Percentiles rank a stretch among this genome's conserved stretches.
phyloP scores from a whole-genome alignment of 2,113 vertebrate genomes.

The Eurypyga helias region DNA sequence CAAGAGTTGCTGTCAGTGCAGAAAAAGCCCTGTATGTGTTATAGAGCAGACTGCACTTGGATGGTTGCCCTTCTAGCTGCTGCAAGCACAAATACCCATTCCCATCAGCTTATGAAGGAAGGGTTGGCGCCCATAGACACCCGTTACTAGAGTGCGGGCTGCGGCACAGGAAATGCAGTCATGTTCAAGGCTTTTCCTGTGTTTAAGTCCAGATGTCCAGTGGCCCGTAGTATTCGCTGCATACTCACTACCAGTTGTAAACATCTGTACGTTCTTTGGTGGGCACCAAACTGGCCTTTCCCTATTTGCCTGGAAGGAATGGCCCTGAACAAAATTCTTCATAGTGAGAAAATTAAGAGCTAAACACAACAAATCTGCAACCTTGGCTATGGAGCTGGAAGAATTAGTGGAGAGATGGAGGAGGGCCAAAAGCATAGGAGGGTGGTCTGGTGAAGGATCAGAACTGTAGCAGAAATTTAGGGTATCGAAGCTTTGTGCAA shows the following conservation, averaged over 20 bases:
- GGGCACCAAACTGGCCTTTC: background rate
- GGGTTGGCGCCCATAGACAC: background rate
- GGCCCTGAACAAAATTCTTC: background rate
- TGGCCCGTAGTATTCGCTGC: background rate
- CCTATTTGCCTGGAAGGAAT: background rate
- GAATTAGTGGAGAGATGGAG: background rate
- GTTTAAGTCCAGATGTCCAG: background rate
- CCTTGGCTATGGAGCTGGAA: background rate
- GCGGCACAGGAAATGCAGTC: background rate
- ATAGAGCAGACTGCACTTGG: background rate
- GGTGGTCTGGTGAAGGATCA: background rate
- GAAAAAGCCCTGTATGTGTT: background rate
- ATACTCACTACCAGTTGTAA: background rate
- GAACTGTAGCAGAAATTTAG: background rate
- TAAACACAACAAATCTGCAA: background rate
- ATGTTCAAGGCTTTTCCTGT: background rate
- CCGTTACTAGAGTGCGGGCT: background rate
- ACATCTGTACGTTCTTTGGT: background rate
- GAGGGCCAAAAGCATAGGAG: background rate
- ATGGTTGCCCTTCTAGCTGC: background rate
- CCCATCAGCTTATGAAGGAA: background rate
- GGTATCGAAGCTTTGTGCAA: background rate
- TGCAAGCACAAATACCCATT: background rate
- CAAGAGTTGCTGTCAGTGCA: background rate
- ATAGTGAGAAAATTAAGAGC: background rate